Percentiles rank a stretch among this genome's conserved stretches.
Conservation (phyloP, 2,888 invertebrate species). For the Drosophila kanekoi region DNA sequence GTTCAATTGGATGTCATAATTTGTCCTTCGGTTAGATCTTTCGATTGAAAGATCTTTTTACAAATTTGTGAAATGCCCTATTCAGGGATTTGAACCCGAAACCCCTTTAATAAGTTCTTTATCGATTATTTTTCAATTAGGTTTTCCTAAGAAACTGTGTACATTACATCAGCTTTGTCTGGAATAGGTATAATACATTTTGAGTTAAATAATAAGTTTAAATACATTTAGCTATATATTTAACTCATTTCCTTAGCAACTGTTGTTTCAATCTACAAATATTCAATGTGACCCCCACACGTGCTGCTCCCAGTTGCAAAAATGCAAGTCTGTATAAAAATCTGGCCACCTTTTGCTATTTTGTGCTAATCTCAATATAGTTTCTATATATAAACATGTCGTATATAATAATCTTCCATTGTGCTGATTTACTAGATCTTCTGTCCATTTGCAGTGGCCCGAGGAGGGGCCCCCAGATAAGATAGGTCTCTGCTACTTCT, state of each 20-base stretch:
- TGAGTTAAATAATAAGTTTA: not conserved
- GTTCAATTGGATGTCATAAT: too few species aligned
- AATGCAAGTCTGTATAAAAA: conserved; percentile 14
- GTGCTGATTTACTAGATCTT: not conserved
- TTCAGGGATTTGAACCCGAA: too few species aligned
- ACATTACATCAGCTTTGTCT: not conserved
- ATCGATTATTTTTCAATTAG: too few species aligned
- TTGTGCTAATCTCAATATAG: conserved; percentile 16
- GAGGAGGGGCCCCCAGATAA: conserved; percentile 28
- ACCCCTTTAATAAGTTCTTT: too few species aligned
- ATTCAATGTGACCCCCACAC: conserved; percentile 31
- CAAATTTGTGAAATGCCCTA: too few species aligned
- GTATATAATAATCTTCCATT: conserved; percentile 9
- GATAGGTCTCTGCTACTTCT: conserved; percentile 29
- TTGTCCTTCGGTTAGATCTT: too few species aligned
- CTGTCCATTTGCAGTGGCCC: conserved; percentile 15
- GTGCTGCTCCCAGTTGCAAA: conserved; percentile 1
- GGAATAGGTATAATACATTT: not conserved
- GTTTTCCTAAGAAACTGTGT: too few species aligned
- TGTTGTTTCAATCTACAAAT: conserved; percentile 21
- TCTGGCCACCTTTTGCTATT: too few species aligned
- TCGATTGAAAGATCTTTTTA: too few species aligned
- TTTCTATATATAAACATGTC: conserved; percentile 16
- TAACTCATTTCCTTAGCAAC: conserved; percentile 10
- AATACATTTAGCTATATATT: too few species aligned